Conservation (phyloP, 2,888 invertebrate species). For the Sarcophaga rosellei region DNA sequence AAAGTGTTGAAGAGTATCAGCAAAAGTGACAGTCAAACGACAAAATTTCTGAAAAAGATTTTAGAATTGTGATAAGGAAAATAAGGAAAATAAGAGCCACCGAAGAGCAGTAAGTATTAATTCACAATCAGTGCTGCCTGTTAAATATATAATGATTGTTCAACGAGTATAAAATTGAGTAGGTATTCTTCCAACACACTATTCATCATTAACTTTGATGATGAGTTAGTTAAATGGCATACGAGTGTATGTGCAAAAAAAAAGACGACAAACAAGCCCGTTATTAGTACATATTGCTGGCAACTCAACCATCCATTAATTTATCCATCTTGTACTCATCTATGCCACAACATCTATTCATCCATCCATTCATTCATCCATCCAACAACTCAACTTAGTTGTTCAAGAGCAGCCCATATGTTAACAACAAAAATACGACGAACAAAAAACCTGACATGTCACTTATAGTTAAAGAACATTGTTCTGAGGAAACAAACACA, state of each 20-base stretch:
- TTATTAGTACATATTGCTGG: conserved; percentile 5
- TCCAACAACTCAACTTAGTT: conserved; percentile 50
- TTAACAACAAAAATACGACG: conserved; percentile 31
- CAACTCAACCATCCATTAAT: conserved; percentile 46
- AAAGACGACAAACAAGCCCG: background rate
- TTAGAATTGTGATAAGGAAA: conserved; percentile 15
- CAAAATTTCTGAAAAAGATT: conserved; percentile 44
- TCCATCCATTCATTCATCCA: conserved; percentile 51
- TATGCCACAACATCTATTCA: conserved; percentile 19
- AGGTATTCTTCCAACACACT: background rate
- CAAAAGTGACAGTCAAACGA: conserved; percentile 27
- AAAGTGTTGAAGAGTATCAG: background rate
- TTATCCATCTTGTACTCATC: conserved; percentile 50
- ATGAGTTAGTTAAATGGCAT: conserved; percentile 41
- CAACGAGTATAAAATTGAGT: background rate
- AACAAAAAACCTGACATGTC: conserved; percentile 65
- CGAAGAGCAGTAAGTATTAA: background rate
- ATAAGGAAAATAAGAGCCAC: background rate
- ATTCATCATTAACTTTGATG: conserved; percentile 46
- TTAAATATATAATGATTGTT: background rate
- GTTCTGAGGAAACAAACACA: conserved; percentile 43
- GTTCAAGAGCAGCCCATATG: conserved; percentile 54
- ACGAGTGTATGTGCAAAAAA: background rate
- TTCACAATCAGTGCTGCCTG: background rate
- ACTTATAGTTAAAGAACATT: conserved; percentile 65